phyloP scores from a whole-genome alignment of 53 echinoderm and acorn worm species.

The Holothuria leucospilota region DNA sequence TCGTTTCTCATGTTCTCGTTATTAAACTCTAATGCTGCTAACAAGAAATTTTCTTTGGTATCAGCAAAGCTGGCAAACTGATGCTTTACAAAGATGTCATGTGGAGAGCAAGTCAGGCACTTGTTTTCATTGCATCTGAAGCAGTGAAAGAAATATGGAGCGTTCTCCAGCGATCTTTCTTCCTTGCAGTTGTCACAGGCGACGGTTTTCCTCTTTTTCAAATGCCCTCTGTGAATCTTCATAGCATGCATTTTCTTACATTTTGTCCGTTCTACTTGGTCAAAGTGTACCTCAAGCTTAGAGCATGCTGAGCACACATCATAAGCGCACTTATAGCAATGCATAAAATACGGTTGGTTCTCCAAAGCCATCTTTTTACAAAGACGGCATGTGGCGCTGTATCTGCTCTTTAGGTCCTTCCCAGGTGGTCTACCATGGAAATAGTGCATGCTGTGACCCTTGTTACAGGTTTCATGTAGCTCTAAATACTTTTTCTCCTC shows the following conservation, averaged over 20 bases:
- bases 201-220: slow-evolving; percentile 10
- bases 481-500: no score
- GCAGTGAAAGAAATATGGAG: slow-evolving; percentile 45
- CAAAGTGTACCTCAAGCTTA: no score
- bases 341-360: no score
- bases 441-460: no score
- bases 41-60: slow-evolving; percentile 28
- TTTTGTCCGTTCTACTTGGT: no score
- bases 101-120: slow-evolving; percentile 37
- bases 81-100: slow-evolving; percentile 38
- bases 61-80: slow-evolving; percentile 31
- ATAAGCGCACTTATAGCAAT: no score
- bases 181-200: slow-evolving; percentile 21
- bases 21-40: slow-evolving; percentile 14
- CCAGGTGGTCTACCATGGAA: no score
- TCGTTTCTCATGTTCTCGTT: slow-evolving; percentile 34
- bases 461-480: no score
- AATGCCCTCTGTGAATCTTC: slow-evolving; percentile 37
- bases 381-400: no score
- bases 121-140: slow-evolving; percentile 29
- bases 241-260: slow-evolving; percentile 38
- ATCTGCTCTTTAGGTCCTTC: no score
- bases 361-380: no score
- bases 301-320: no score
- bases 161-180: slow-evolving; percentile 19